A percentile compares a stretch with the other conserved stretches of the same genome.
These are phyloP conservation scores for Endotricha flammealis DNA, from an alignment of 2,888 invertebrate species.

Conservation along the genomic window DNA sequence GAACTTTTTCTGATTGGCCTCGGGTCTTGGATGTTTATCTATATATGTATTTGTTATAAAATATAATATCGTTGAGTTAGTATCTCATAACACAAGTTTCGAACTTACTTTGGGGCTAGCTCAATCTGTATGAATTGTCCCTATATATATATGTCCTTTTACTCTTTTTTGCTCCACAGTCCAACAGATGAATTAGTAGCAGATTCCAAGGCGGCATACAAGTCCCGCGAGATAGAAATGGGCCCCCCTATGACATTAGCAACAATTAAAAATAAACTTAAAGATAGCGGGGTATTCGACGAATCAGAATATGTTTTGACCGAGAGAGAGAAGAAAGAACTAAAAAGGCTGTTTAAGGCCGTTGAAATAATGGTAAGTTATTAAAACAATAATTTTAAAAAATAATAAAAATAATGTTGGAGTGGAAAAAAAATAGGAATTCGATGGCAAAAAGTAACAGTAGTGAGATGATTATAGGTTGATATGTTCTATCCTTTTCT, in stretches of 20 bases:
- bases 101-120: no score
- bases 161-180: constrained; percentile 22
- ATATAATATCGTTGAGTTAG: neutral
- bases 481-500: no score
- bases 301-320: constrained; percentile 31
- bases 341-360: constrained; percentile 51
- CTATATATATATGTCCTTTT: no score
- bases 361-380: constrained; percentile 57
- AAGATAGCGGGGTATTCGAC: constrained; percentile 50
- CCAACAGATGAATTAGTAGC: constrained; percentile 24
- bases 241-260: constrained; percentile 40
- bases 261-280: constrained; percentile 47
- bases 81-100: no score
- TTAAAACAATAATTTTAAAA: neutral
- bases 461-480: no score
- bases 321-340: constrained; percentile 49
- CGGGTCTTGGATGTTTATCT: no score
- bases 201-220: constrained; percentile 41
- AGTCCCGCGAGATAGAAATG: constrained; percentile 41
- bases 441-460: no score
- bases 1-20: no score
- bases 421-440: no score
- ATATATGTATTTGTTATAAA: no score
- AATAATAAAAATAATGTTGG: neutral
- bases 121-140: no score